Percentiles rank a stretch among this genome's conserved stretches.
Conservation (phyloP, 2,797 vertebrate genomes). For the Oophaga sylvatica region DNA sequence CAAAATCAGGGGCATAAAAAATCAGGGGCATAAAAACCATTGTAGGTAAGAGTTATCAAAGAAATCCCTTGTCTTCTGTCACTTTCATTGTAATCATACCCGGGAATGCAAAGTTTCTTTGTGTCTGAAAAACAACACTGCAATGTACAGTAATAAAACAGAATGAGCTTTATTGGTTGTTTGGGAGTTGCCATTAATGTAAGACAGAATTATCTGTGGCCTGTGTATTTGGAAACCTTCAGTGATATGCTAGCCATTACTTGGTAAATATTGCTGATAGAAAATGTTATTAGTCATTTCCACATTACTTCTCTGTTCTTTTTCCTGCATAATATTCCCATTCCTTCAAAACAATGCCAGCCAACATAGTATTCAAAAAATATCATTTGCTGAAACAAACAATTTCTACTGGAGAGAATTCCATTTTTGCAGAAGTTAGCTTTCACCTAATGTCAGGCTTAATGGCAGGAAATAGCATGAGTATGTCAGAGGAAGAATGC, state of each 20-base stretch:
- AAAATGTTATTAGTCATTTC: slow-evolving; percentile 18
- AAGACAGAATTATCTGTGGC: not conserved
- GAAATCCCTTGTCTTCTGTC: too few relatives aligned
- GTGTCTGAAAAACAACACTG: not conserved
- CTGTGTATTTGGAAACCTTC: not conserved
- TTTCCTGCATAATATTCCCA: slow-evolving; percentile 20
- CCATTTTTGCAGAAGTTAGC: not conserved
- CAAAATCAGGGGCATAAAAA: too few relatives aligned
- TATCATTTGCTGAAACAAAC: slow-evolving; percentile 20
- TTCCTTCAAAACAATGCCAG: not conserved
- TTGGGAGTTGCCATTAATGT: not conserved
- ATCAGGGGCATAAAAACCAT: too few relatives aligned
- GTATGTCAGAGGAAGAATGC: not conserved
- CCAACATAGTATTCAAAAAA: slow-evolving; percentile 18
- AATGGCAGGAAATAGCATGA: not conserved
- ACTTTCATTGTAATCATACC: not conserved
- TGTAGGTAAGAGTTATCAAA: too few relatives aligned
- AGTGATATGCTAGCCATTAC: slow-evolving; percentile 20
- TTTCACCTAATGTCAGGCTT: not conserved
- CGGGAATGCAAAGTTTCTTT: not conserved
- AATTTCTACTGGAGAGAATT: slow-evolving; percentile 23
- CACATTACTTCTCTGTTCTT: not conserved
- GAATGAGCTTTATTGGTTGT: not conserved
- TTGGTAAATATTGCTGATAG: not conserved
- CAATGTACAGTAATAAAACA: not conserved